Evolutionary conservation across 2,113 vertebrate species (phyloP), one percentile per base, ranked within the genome.

Genomic region (Melanocharis versteri): DNA sequence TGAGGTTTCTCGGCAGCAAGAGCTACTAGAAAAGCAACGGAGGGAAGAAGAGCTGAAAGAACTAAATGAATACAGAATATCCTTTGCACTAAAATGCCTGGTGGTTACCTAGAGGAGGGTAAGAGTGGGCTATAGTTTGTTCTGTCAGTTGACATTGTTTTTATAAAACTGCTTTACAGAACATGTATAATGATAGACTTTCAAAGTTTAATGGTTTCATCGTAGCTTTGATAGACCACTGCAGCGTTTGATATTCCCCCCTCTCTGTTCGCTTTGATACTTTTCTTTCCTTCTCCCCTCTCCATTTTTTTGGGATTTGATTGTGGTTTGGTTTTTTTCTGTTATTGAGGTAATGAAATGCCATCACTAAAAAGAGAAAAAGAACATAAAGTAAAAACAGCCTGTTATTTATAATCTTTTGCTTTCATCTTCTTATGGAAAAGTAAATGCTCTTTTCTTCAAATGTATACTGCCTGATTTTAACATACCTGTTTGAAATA

Each of bases 61-160:
- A 81, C 96, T 99, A 66, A 98, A 98, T 22, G 99, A 99, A 90
- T 99, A 99, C 97, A 98, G 99, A 98, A 99, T 99, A 99, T 99
- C 99, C 99, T 99, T 99, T 98, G 81, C 86, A 22, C 45, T 93
- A 33, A 73, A 69, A 21, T 35, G 37, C 1, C 64, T 87, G 71
- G 21, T 6, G 3, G 27, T 53, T 79, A 20, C 40, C 10, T 18
- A 35, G 57, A 68, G 76, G 31, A 21, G 50, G 33, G 22, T 14
- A 50, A 88, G 75, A 69, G 48, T 20, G 66, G 72, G 53, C 42
- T 84, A 20, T 35, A 15, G 27, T 62, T 78, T 57, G 11, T 28
- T 86, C 51, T 79, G 45, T 35, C 27, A 3, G 2, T 16, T 58
- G 39, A 21, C 11, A 12, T 47, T 61, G 5, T 35, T 45, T 51